Evolutionary conservation across 1,140 invertebrate species (phyloP).

Genomic region (Propsilocerus akamusi): DNA sequence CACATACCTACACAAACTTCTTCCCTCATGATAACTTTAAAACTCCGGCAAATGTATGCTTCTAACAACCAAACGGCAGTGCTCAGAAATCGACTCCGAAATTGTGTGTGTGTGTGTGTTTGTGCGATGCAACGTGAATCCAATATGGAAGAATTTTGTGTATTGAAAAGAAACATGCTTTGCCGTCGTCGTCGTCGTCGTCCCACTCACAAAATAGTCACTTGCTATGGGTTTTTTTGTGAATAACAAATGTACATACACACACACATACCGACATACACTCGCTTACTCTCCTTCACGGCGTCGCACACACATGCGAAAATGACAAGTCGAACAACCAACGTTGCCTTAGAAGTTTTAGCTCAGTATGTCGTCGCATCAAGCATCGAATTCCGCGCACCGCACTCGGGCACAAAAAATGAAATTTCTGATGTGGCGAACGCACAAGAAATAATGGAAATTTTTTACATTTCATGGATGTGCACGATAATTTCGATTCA

Average conservation of each 20-base stretch:
- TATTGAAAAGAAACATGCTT: no score
- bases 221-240: no score
- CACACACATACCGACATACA: neutral
- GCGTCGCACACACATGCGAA: neutral
- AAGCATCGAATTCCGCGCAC: constrained; percentile 12
- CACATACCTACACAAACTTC: no score
- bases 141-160: no score
- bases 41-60: no score
- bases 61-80: no score
- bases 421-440: constrained; percentile 6
- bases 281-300: neutral
- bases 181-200: no score
- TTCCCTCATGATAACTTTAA: no score
- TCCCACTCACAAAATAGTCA: no score
- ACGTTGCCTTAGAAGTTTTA: constrained; percentile 4
- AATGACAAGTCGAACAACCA: constrained; percentile 2
- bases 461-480: neutral
- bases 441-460: constrained; percentile 3
- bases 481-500: neutral
- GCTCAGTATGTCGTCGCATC: constrained; percentile 8
- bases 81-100: no score
- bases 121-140: no score
- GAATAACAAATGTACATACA: neutral
- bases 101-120: no score
- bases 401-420: neutral